A percentile compares a stretch with the other conserved stretches of the same genome.
phyloP scores from a whole-genome alignment of 1,140 invertebrate species.

The Diachasma alloeum region DNA sequence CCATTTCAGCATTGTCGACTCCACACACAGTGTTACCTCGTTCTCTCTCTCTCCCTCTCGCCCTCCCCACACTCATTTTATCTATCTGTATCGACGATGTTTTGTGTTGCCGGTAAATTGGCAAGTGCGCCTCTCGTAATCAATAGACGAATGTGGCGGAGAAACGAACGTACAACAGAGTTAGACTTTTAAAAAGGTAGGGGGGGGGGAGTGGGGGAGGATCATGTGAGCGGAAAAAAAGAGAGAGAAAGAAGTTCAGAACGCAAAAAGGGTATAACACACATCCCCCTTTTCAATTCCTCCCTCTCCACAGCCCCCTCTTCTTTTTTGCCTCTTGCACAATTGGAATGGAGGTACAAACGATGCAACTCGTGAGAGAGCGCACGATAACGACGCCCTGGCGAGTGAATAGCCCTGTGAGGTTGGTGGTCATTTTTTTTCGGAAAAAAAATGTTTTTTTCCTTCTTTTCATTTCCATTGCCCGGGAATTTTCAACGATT shows the following conservation, averaged over 20 bases:
- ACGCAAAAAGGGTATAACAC: slow-evolving; percentile 21
- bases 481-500: slow-evolving; percentile 17
- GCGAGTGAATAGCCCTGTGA: slow-evolving; percentile 19
- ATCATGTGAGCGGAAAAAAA: background rate
- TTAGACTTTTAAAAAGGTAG: background rate
- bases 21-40: background rate
- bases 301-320: background rate
- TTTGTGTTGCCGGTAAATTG: slow-evolving; percentile 50
- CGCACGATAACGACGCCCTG: slow-evolving; percentile 21
- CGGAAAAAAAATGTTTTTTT: background rate
- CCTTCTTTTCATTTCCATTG: background rate
- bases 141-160: slow-evolving; percentile 41
- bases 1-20: slow-evolving; percentile 36
- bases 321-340: background rate
- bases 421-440: background rate
- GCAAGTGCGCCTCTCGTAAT: slow-evolving; percentile 49
- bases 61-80: slow-evolving; percentile 31
- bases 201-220: background rate
- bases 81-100: slow-evolving; percentile 21
- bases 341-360: background rate
- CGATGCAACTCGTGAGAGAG: background rate
- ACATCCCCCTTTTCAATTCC: no score
- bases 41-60: background rate
- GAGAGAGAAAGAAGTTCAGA: background rate
- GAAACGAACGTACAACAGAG: slow-evolving; percentile 29